Percentiles rank a stretch among this genome's conserved stretches.
These are phyloP conservation scores for Noturus placidus DNA, from an alignment of 2,113 vertebrate genomes.

Conservation along the genomic window DNA sequence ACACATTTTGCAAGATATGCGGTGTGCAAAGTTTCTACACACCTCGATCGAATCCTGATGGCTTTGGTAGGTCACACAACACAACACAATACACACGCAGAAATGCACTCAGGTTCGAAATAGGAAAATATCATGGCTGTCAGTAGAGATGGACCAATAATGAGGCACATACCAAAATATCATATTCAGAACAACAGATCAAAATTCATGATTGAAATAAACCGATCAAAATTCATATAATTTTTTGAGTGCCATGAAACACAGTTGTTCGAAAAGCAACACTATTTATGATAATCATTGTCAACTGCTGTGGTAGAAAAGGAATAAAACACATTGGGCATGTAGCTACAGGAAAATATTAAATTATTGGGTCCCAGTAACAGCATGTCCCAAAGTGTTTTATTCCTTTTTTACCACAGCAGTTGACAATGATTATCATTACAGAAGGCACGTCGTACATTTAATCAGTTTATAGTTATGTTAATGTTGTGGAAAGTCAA, in stretches of 20 bases:
- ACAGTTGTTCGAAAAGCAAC: neutral
- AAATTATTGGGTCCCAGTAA: neutral
- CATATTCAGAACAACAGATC: neutral
- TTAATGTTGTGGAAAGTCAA: neutral
- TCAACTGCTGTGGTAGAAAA: too few relatives aligned
- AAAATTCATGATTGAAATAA: neutral
- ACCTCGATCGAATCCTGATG: slow-evolving; percentile 91
- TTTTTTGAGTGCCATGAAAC: neutral
- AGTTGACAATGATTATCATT: neutral
- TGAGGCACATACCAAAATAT: neutral
- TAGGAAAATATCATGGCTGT: neutral
- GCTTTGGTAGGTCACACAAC: slow-evolving; percentile 78
- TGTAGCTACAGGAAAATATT: neutral
- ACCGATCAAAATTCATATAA: neutral
- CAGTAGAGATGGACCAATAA: neutral
- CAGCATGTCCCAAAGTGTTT: neutral
- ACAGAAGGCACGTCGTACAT: neutral
- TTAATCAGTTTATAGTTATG: neutral
- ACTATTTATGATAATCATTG: too few relatives aligned
- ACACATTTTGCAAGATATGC: slow-evolving; percentile 94
- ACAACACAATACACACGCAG: neutral
- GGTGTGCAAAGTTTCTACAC: slow-evolving; percentile 96
- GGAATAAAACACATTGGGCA: neutral
- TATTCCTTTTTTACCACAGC: neutral
- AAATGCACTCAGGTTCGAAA: neutral